Evolutionary conservation across 2,888 invertebrate species (phyloP), one percentile per base, ranked within the genome.

Genomic region (Cotesia congregata): DNA sequence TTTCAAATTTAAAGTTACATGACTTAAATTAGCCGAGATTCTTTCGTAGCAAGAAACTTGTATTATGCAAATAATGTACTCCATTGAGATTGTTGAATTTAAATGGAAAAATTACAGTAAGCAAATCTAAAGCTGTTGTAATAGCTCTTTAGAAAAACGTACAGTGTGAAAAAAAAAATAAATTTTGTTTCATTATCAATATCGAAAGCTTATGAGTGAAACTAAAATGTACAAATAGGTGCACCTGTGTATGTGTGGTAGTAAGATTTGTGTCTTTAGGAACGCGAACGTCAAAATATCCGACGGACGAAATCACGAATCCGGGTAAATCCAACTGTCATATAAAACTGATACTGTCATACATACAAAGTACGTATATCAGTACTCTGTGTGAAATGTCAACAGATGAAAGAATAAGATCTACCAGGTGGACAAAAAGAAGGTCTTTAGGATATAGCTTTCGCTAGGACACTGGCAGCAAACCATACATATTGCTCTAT

Each of bases 401-500:
- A 62, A 15, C 20, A 7, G 50, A 20, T 30, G 62, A 61, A 59
- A 61, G 72, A 75, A 60, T 38, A 40, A 40, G 72, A 69, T 41
- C 30, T 30, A 67, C 68, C 30, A 75, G 62, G 67, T 61, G 68
- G 40, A 77, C 70, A 68, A 65, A 62, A 74, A 17, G 67, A 67
- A 72, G 39, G 9, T 17, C 65, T 20, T 30, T 12, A 9, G 65
- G 38, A 77, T 20, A 68, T 72, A 40, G 15, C n/a, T 64, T 38
- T 71, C 15, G 60, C 40, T 50, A 12, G 76, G 30, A 60, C 71
- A 59, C 50, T 50, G 9, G 2, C 12, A 61, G 39, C 68, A 76
- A 74, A 60, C 17, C 74, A 59, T 71, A 67, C 78, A 79, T 83
- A 80, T 82, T 80, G 82, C 81, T 82, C 80, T 79, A 79, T 82